These are phyloP conservation scores for Drosophila funebris DNA, from an alignment of 1,140 invertebrate species.

Conservation along the genomic window DNA sequence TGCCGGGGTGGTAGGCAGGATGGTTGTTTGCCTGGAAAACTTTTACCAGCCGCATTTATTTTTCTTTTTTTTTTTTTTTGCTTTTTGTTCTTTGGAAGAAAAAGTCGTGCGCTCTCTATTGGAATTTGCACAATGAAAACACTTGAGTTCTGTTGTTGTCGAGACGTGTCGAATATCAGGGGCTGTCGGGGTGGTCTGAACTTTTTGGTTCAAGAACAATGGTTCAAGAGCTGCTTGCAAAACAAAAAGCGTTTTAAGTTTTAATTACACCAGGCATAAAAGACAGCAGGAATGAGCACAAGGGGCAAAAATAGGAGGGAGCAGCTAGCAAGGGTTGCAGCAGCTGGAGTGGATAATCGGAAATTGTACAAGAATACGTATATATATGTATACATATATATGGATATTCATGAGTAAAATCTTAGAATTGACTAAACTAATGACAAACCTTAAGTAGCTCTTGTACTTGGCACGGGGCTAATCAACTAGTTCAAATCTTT, in stretches of 20 bases:
- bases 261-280: constrained; percentile 74
- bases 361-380: constrained; percentile 15
- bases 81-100: constrained; percentile 22
- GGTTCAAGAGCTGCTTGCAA: constrained; percentile 79
- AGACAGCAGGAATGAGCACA: constrained; percentile 29
- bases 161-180: constrained; percentile 48
- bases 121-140: constrained; percentile 78
- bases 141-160: constrained; percentile 53
- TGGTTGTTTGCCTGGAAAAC: constrained; percentile 38
- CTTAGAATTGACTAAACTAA: constrained; percentile 30
- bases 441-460: constrained; percentile 19
- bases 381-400: neutral
- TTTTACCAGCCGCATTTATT: constrained; percentile 38
- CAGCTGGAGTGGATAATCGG: constrained; percentile 32
- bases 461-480: constrained; percentile 36
- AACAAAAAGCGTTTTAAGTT: constrained; percentile 82
- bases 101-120: constrained; percentile 77
- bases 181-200: constrained; percentile 56
- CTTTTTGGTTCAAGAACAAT: constrained; percentile 70
- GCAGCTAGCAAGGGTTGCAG: constrained; percentile 4
- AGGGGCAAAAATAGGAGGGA: constrained; percentile 1
- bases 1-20: neutral
- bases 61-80: neutral
- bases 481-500: constrained; percentile 63
- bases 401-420: constrained; percentile 5